A percentile compares a stretch with the other conserved stretches of the same genome.
phyloP scores from a whole-genome alignment of 2,113 vertebrate genomes.

The Leucosticte australis region DNA sequence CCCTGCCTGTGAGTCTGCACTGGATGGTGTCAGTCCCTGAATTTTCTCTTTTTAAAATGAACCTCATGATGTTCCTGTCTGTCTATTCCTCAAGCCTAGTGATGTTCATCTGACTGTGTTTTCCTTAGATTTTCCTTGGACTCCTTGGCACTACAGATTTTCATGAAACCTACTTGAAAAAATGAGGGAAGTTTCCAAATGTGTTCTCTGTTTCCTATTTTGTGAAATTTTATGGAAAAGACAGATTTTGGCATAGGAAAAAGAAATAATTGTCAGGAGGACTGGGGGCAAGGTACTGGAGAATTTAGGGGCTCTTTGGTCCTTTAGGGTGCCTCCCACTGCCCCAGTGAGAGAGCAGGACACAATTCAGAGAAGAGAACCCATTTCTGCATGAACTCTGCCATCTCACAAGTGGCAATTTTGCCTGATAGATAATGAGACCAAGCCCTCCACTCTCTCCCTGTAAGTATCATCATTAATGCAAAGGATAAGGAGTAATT shows the following conservation, averaged over 20 bases:
- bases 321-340: not conserved
- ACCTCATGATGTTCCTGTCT: not conserved
- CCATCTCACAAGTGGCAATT: not conserved
- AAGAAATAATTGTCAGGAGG: not conserved
- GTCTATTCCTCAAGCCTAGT: not conserved
- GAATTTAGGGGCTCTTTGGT: not conserved
- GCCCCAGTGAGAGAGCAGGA: fast-evolving
- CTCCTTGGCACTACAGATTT: not conserved
- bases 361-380: not conserved
- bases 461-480: not conserved
- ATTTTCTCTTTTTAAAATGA: not conserved
- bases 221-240: not conserved
- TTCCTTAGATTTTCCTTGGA: not conserved
- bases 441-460: not conserved
- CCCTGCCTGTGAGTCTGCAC: not conserved
- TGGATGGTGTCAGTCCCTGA: not conserved
- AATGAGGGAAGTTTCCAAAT: not conserved
- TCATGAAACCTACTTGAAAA: not conserved
- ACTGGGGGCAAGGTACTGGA: fast-evolving
- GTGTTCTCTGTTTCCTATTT: not conserved
- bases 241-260: not conserved
- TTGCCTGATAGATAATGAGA: not conserved
- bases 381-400: not conserved
- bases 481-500: not conserved
- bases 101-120: not conserved